Evolutionary conservation across 1,140 invertebrate genomes (phyloP).

Genomic region (Aphelenchoides fujianensis): DNA sequence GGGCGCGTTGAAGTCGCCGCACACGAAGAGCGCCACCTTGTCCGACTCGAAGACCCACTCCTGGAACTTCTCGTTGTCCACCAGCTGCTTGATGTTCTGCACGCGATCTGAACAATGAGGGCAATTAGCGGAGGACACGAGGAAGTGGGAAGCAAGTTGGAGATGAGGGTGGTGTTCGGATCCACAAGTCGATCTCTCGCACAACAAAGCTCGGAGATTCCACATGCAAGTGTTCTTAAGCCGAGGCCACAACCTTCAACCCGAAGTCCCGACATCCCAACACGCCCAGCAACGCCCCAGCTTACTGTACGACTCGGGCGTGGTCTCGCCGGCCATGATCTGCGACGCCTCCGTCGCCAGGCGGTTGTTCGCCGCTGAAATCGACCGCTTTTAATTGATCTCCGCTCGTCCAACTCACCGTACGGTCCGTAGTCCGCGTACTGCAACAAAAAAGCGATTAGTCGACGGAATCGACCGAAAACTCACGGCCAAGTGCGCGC

Average conservation of each 20-base stretch:
- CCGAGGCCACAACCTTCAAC: no score
- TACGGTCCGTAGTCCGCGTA: no score
- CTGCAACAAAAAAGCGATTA: no score
- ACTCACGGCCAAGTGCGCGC: slow-evolving; percentile 39
- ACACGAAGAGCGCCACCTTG: slow-evolving; percentile 44
- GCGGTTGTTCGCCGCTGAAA: slow-evolving; percentile 38
- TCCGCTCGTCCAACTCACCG: no score
- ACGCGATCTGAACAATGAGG: slow-evolving; percentile 29
- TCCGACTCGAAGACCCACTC: slow-evolving; percentile 23
- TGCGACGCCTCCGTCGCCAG: slow-evolving; percentile 34
- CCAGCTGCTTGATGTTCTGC: slow-evolving; percentile 33
- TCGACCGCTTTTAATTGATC: no score
- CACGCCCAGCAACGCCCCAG: background rate
- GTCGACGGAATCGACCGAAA: no score
- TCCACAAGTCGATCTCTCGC: background rate
- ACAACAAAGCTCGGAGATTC: no score
- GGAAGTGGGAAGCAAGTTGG: background rate
- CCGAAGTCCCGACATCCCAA: background rate
- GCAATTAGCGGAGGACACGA: background rate
- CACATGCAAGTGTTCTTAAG: no score
- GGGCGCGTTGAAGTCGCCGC: slow-evolving; percentile 58
- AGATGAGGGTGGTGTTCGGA: background rate
- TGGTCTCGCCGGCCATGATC: slow-evolving; percentile 41
- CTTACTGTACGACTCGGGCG: slow-evolving; percentile 12
- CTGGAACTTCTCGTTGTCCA: slow-evolving; percentile 24